A percentile compares a stretch with the other conserved stretches of the same genome.
Conservation (phyloP, 92 coral and sea anemone species). For the Muricea muricata region DNA sequence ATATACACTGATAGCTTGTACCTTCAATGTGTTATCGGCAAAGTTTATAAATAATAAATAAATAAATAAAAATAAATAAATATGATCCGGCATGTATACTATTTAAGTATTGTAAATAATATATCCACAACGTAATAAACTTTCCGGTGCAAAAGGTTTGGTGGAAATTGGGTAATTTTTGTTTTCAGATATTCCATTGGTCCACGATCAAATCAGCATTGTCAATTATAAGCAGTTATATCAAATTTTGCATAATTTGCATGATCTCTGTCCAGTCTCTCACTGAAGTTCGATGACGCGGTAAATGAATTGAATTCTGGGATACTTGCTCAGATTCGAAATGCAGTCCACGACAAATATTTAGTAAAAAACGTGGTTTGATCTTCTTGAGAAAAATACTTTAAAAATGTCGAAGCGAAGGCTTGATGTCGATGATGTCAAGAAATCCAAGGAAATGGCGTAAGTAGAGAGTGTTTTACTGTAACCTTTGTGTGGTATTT, state of each 20-base stretch:
- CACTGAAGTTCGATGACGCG: background rate
- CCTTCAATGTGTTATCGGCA: too few relatives aligned
- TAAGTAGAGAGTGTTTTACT: conserved; percentile 11
- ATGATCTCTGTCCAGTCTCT: conserved; percentile 3
- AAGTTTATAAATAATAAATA: too few relatives aligned
- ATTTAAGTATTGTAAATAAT: background rate
- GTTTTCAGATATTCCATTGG: too few relatives aligned
- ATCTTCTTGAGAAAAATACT: background rate
- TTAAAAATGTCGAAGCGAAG: conserved; percentile 88
- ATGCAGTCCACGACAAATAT: background rate
- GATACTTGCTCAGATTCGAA: background rate
- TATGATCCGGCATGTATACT: too few relatives aligned
- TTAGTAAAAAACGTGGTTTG: conserved; percentile 8
- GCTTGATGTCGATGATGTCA: conserved; percentile 83
- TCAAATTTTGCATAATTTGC: conserved; percentile 14
- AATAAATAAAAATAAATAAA: too few relatives aligned
- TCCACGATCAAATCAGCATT: too few relatives aligned
- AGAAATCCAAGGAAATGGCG: conserved; percentile 41
- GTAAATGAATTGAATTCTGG: conserved; percentile 27
- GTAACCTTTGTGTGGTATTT: background rate
- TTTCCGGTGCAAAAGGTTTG: too few relatives aligned
- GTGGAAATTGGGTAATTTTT: too few relatives aligned
- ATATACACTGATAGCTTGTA: too few relatives aligned
- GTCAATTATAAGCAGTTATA: too few relatives aligned
- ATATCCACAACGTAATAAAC: too few relatives aligned